phyloP scores from a whole-genome alignment of 2,113 vertebrate species.

The Martes martes region DNA sequence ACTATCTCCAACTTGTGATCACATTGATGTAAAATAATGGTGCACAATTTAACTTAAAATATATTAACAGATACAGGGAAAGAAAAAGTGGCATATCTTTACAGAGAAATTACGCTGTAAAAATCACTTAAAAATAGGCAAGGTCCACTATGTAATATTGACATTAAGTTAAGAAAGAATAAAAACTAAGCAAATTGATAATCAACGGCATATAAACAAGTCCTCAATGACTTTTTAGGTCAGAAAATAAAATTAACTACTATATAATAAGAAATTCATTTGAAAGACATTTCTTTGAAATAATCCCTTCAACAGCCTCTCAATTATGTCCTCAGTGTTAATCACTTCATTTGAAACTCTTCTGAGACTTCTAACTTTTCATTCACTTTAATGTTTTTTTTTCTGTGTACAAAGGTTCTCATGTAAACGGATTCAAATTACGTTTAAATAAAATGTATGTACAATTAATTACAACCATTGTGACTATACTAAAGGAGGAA shows the following conservation, averaged over 20 bases:
- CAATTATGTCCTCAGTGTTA: neutral
- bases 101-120: neutral
- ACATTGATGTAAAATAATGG: neutral
- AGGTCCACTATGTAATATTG: neutral
- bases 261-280: neutral
- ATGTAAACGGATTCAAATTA: constrained; percentile 1
- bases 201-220: neutral
- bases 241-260: constrained; percentile 34
- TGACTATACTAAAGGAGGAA: neutral
- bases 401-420: neutral
- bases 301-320: neutral
- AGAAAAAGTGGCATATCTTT: neutral
- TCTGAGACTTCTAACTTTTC: constrained; percentile 9
- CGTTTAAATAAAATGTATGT: constrained; percentile 10
- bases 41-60: neutral
- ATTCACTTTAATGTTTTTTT: constrained; percentile 22
- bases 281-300: constrained; percentile 33
- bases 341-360: constrained; percentile 10
- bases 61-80: neutral
- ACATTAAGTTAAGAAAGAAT: constrained; percentile 5
- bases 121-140: neutral
- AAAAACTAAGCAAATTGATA: neutral
- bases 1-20: neutral
- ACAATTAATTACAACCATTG: neutral
- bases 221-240: neutral